These are phyloP conservation scores for Paracyclopina nana DNA, from an alignment of 1,140 invertebrate species.

Conservation along the genomic window DNA sequence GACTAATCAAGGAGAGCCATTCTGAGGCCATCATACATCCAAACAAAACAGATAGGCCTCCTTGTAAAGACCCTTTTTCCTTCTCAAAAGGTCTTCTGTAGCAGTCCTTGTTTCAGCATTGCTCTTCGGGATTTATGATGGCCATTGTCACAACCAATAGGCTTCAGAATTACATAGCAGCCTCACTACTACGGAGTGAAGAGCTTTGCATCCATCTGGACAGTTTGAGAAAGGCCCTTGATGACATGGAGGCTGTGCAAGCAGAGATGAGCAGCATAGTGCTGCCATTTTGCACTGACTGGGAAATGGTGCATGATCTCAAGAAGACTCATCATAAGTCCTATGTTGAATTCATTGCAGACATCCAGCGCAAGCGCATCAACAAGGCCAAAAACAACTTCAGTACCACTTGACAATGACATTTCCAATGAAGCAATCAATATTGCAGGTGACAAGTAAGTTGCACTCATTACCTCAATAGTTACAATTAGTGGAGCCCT, in stretches of 20 bases:
- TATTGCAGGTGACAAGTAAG: background rate
- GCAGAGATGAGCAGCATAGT: constrained; percentile 16
- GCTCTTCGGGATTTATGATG: constrained; percentile 81
- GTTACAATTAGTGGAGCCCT: constrained; percentile 72
- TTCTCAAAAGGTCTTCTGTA: constrained; percentile 23
- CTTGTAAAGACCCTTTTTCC: too few species aligned
- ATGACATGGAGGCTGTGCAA: constrained; percentile 12
- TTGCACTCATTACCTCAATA: constrained; percentile 46
- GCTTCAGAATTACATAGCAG: constrained; percentile 66
- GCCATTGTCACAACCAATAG: constrained; percentile 82
- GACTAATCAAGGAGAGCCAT: constrained; percentile 78
- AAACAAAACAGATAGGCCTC: constrained; percentile 39
- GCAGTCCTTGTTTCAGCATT: too few species aligned
- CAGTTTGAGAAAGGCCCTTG: too few species aligned
- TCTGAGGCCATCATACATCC: constrained; percentile 54
- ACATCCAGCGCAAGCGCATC: constrained; percentile 25
- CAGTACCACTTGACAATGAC: constrained; percentile 49
- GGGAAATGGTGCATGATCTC: constrained; percentile 47
- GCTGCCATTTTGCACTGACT: constrained; percentile 36
- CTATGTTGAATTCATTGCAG: too few species aligned
- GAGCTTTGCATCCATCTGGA: constrained; percentile 23
- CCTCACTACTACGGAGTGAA: constrained; percentile 36
- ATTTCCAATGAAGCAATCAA: constrained; percentile 48
- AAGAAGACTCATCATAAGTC: too few species aligned
- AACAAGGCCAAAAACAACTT: too few species aligned